These are phyloP conservation scores for Scleropages formosus DNA, from an alignment of 2,797 vertebrate genomes.

Conservation along the genomic window DNA sequence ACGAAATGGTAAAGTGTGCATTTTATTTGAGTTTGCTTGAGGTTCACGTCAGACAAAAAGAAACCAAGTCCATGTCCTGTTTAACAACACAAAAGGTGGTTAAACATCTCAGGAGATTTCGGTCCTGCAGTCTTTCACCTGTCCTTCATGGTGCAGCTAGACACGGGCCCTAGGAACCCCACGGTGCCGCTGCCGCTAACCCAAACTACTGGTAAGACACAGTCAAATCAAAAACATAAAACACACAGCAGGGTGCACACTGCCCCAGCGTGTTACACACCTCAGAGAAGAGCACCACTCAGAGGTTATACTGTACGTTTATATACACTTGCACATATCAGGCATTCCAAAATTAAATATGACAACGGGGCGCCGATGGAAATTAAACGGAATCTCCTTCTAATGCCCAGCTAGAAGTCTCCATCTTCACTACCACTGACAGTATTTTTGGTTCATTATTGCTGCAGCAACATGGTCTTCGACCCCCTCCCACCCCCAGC, in stretches of 20 bases:
- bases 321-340: conserved; percentile 77
- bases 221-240: neutral
- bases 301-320: conserved; percentile 71
- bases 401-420: conserved; percentile 67
- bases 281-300: conserved; percentile 46
- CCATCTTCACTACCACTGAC: conserved; percentile 39
- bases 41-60: conserved; percentile 31
- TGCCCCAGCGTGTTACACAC: conserved; percentile 24
- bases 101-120: conserved; percentile 24
- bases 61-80: conserved; percentile 13
- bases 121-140: conserved; percentile 2
- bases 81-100: conserved; percentile 22
- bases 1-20: neutral
- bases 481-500: conserved; percentile 45
- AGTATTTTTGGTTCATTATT: conserved; percentile 80
- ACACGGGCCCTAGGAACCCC: no score
- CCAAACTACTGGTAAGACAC: neutral
- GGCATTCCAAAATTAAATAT: conserved; percentile 56
- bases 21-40: conserved; percentile 30
- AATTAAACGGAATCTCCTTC: conserved; percentile 45
- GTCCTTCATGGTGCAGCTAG: no score
- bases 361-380: conserved; percentile 39
- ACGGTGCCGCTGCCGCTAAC: no score
- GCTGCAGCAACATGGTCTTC: conserved; percentile 75
- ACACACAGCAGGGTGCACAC: neutral